A percentile compares a stretch with the other conserved stretches of the same genome.
These are phyloP conservation scores for Hipposideros armiger DNA, from an alignment of 2,113 vertebrate species.

Conservation along the genomic window DNA sequence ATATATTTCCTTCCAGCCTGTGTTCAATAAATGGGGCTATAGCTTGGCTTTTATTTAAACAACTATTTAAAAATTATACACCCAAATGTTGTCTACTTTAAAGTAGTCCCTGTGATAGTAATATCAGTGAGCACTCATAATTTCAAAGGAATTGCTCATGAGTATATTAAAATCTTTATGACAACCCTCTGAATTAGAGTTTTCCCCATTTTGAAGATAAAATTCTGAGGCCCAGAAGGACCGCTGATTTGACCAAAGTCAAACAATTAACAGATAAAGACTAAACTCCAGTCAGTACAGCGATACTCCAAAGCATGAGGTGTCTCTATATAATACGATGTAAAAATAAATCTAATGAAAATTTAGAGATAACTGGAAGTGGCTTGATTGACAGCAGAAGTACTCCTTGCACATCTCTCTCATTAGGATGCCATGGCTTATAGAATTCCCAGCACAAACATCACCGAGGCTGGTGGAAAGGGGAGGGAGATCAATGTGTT, in stretches of 20 bases:
- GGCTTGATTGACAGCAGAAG: not conserved
- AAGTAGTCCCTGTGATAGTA: not conserved
- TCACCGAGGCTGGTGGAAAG: not conserved
- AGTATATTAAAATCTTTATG: not conserved
- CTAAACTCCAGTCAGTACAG: not conserved
- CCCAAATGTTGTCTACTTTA: not conserved
- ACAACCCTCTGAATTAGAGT: not conserved
- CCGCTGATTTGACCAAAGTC: not conserved
- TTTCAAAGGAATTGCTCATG: not conserved
- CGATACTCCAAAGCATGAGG: not conserved
- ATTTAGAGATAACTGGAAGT: not conserved
- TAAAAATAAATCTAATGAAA: not conserved
- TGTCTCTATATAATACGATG: not conserved
- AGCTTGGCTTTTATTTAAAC: not conserved
- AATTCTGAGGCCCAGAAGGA: not conserved
- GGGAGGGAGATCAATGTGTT: not conserved
- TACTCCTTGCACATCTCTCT: not conserved
- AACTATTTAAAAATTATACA: not conserved
- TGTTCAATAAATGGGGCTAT: not conserved
- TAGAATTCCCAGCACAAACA: not conserved
- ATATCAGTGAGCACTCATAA: not conserved
- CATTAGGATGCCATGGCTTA: not conserved
- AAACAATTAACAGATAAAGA: not conserved
- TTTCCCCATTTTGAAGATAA: not conserved
- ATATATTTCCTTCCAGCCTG: not conserved